These are phyloP conservation scores for Taenaris catops DNA, from an alignment of 2,888 invertebrate species.

Conservation along the genomic window DNA sequence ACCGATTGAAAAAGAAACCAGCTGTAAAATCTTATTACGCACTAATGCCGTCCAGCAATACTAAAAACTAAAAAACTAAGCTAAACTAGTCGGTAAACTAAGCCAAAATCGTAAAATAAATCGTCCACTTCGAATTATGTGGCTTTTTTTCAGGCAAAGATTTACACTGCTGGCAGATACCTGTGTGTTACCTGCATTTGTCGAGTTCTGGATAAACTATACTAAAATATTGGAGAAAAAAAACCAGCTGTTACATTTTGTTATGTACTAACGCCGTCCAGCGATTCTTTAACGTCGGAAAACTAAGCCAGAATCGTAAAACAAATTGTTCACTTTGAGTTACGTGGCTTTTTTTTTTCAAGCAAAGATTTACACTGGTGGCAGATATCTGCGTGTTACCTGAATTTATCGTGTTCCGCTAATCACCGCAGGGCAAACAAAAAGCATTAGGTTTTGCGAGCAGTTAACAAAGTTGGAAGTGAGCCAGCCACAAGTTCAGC, in stretches of 20 bases:
- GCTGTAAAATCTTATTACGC: no score
- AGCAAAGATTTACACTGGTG: constrained; percentile 6
- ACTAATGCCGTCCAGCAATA: no score
- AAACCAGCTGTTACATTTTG: no score
- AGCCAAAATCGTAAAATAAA: constrained; percentile 19
- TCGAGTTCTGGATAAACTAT: no score
- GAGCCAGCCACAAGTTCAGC: constrained; percentile 24
- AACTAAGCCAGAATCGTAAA: constrained; percentile 17
- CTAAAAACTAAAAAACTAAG: no score
- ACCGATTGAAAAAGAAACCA: no score
- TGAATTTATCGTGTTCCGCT: constrained; percentile 29
- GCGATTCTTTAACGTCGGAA: constrained; percentile 9
- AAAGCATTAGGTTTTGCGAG: constrained; percentile 29
- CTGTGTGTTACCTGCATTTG: constrained; percentile 27
- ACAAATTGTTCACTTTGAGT: constrained; percentile 20
- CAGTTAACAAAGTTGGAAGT: constrained; percentile 27
- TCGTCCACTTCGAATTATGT: constrained; percentile 19
- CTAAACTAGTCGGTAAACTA: constrained; percentile 16
- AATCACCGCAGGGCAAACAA: constrained; percentile 29
- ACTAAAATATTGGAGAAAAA: no score
- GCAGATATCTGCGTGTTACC: constrained; percentile 25
- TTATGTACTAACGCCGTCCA: no score
- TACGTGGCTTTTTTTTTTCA: constrained; percentile 19
- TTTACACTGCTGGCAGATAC: constrained; percentile 16
- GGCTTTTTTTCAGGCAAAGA: constrained; percentile 12